A percentile compares a stretch with the other conserved stretches of the same genome.
phyloP scores from a whole-genome alignment of 2,797 vertebrate species.

The Chrysocyon brachyurus region DNA sequence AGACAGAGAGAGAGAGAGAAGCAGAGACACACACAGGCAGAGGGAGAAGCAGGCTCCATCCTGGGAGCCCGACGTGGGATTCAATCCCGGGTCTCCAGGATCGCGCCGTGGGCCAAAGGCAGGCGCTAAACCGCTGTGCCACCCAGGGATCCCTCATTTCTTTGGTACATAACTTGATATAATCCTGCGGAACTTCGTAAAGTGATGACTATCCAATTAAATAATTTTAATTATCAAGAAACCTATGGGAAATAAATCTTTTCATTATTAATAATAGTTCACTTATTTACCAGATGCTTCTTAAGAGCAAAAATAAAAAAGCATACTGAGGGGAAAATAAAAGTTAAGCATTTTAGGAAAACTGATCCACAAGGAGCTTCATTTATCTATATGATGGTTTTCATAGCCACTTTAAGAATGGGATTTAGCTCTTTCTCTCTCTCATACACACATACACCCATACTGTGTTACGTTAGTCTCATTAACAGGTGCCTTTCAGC shows the following conservation, averaged over 20 bases:
- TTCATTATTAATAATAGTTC: not conserved
- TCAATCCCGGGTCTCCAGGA: too few species aligned
- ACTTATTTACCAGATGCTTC: not conserved
- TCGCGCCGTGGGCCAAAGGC: too few species aligned
- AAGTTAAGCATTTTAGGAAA: conserved; percentile 58
- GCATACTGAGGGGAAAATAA: conserved; percentile 13
- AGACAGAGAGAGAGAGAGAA: too few species aligned
- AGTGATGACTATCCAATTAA: conserved; percentile 14
- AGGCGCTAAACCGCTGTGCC: too few species aligned
- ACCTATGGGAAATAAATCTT: not conserved
- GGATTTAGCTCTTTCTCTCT: not conserved
- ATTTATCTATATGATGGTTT: conserved; percentile 3
- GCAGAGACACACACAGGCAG: too few species aligned
- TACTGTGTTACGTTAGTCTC: conserved; percentile 27
- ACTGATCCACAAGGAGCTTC: not conserved
- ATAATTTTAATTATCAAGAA: conserved; percentile 55
- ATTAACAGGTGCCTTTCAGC: conserved; percentile 75
- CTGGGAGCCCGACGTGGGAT: too few species aligned
- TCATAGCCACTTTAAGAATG: not conserved
- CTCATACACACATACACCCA: not conserved
- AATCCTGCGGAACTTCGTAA: not conserved
- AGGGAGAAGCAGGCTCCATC: too few species aligned
- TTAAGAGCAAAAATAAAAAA: conserved; percentile 16
- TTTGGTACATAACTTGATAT: not conserved
- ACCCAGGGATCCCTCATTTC: not conserved